Base-by-base conservation (phyloP, 2,113 vertebrate genomes). In the Rynchops niger region DNA sequence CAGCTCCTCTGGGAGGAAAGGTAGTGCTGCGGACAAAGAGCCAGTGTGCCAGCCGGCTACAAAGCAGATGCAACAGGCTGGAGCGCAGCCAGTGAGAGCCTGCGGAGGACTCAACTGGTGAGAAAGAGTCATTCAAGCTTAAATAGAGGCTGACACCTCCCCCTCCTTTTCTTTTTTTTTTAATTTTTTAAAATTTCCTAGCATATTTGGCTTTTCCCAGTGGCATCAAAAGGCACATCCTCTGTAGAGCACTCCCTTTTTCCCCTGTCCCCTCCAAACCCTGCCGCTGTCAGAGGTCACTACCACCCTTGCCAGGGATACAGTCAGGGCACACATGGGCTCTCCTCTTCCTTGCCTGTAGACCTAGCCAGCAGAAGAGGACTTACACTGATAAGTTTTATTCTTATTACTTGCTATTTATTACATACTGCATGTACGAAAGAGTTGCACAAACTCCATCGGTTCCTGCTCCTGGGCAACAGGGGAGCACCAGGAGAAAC, bases 11-110 rank as follows among this genome's bases (percentile, higher is more conserved):
- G 6, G 67, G 30, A 78, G 42, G 36, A 45, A 30, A 77, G 50
- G 81, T 20, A 63, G 67, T 12, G 10, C n/a, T 19, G 26, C 0
- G 7, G 52, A 91, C 76, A 83, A 86, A 86, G 67, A 77, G 43
- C 67, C 80, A 77, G 40, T 43, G 91, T 80, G 86, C 53, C 47
- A 76, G 72, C 3, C 0, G 2, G 77, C 63, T 36, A 91, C 77
- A 83, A 61, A 93, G 55, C 59, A 43, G 36, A 61, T 66, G 82
- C 1, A 4, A 53, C 58, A 66, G 56, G 90, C 89, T 89, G 95
- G 67, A 91, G 45, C 0, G 3, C 0, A 3, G 87, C 77, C 95
- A 91, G 77, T 0, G 0, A 74, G 45, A 71, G 38, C 2, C 62
- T 69, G 76, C 19, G 4, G 45, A 89, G 27, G 50, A 34, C 73